Evolutionary conservation across 2,888 invertebrate species (phyloP).

Genomic region (Hetaerina titia): DNA sequence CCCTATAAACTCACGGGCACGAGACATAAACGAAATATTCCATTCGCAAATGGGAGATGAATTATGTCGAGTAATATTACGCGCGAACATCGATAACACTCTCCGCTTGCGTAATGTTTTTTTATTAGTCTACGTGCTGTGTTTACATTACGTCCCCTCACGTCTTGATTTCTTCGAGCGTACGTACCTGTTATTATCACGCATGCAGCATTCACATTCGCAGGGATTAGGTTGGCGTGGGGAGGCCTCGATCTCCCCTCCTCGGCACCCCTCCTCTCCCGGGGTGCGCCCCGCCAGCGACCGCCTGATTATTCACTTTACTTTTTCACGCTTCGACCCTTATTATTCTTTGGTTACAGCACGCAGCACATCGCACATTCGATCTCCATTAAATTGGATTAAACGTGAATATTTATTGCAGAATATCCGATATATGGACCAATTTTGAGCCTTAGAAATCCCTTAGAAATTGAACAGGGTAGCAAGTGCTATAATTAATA

Average conservation of each 20-base stretch:
- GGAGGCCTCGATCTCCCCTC: background rate
- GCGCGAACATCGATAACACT: too few species aligned
- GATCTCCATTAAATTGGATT: too few species aligned
- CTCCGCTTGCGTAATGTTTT: background rate
- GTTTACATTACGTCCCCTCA: background rate
- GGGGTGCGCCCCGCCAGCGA: background rate
- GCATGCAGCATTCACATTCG: background rate
- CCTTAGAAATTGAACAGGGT: too few species aligned
- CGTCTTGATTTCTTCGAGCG: background rate
- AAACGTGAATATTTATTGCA: too few species aligned
- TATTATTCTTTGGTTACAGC: too few species aligned
- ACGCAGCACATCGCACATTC: too few species aligned
- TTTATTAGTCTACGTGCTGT: background rate
- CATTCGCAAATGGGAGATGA: background rate
- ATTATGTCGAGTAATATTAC: background rate
- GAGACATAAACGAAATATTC: background rate
- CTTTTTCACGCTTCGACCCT: too few species aligned
- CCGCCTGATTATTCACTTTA: background rate
- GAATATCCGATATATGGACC: too few species aligned
- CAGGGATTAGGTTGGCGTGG: background rate
- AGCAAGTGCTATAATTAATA: too few species aligned
- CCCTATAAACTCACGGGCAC: background rate
- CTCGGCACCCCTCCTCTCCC: too few species aligned
- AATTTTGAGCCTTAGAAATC: too few species aligned
- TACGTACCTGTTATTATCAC: background rate